phyloP scores from a whole-genome alignment of 2,797 vertebrate species.

The Orientallactaga sibirica region DNA sequence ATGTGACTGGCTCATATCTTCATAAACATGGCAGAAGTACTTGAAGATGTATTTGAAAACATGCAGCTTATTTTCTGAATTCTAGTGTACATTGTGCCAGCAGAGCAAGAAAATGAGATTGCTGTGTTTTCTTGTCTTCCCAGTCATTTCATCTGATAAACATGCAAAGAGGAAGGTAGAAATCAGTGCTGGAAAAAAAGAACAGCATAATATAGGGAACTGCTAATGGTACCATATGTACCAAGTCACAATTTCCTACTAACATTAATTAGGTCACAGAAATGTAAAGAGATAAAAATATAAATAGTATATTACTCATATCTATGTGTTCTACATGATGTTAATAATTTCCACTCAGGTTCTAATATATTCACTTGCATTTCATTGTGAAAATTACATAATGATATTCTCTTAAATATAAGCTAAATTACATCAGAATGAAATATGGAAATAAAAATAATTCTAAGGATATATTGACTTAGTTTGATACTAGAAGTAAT shows the following conservation, averaged over 20 bases:
- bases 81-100: not conserved
- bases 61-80: not conserved
- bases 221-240: not conserved
- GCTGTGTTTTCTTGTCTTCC: not conserved
- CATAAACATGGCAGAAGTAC: not conserved
- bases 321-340: not conserved
- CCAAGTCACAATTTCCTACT: not conserved
- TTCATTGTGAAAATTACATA: not conserved
- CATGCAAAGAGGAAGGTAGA: not conserved
- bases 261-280: not conserved
- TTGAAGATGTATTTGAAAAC: not conserved
- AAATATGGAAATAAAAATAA: constrained; percentile 18
- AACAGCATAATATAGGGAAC: not conserved
- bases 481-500: constrained; percentile 56
- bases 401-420: constrained; percentile 72
- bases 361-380: constrained; percentile 20
- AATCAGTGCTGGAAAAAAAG: not conserved
- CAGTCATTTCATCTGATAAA: constrained; percentile 2
- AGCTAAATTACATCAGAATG: constrained; percentile 61
- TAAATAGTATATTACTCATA: constrained; percentile 76
- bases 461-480: constrained; percentile 57
- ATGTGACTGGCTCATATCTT: not conserved
- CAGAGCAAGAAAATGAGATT: not conserved
- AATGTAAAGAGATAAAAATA: constrained; percentile 31
- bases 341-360: constrained; percentile 53